phyloP scores from a whole-genome alignment of 2,888 invertebrate genomes.

The Phyllotreta cruciferae region DNA sequence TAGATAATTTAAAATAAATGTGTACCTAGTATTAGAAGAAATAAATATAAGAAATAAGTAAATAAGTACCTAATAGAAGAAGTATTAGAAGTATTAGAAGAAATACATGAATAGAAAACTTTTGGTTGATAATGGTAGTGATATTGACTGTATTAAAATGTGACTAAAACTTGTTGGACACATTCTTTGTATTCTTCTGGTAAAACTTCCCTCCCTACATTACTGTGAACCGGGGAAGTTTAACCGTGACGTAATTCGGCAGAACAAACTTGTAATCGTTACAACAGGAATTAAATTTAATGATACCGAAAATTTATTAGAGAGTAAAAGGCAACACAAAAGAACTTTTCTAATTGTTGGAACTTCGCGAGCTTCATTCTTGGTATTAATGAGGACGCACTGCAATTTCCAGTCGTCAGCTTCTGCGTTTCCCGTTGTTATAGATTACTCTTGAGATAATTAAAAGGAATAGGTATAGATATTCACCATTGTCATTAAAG shows the following conservation, averaged over 20 bases:
- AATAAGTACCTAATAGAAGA: too few species aligned
- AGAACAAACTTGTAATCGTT: conserved; percentile 53
- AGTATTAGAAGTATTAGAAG: too few species aligned
- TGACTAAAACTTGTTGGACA: background rate
- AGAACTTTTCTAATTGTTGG: conserved; percentile 44
- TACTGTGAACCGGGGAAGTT: conserved; percentile 32
- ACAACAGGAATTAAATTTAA: conserved; percentile 54
- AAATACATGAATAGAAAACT: too few species aligned
- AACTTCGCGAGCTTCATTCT: conserved; percentile 41
- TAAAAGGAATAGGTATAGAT: conserved; percentile 19
- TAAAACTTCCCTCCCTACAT: conserved; percentile 11
- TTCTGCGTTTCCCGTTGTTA: conserved; percentile 27
- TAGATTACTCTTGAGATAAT: conserved; percentile 13
- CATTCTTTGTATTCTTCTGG: too few species aligned
- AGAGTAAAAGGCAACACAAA: conserved; percentile 49
- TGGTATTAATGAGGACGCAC: conserved; percentile 41
- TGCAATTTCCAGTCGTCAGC: conserved; percentile 35
- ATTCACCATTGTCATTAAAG: conserved; percentile 11
- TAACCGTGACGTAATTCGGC: conserved; percentile 35
- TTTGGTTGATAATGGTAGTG: too few species aligned
- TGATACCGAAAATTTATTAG: conserved; percentile 52
- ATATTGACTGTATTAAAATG: background rate
- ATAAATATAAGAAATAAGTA: too few species aligned
- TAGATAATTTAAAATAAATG: too few species aligned
- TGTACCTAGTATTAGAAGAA: too few species aligned